Percentiles rank a stretch among this genome's conserved stretches.
Conservation (phyloP, 2,113 vertebrate genomes). For the Carassius auratus region DNA sequence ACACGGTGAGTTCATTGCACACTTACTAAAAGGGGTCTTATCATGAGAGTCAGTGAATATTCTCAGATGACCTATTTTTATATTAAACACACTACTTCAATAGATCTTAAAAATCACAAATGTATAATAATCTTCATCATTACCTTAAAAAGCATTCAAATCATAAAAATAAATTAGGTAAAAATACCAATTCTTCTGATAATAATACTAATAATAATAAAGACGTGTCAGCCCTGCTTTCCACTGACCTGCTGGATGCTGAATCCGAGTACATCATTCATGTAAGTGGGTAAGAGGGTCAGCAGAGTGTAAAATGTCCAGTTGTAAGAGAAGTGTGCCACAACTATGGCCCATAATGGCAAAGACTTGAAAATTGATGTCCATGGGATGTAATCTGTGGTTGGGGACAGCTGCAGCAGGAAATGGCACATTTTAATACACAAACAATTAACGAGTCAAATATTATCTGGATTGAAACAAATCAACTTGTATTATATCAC, state of each 20-base stretch:
- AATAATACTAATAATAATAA: background rate
- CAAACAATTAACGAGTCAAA: background rate
- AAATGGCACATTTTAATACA: background rate
- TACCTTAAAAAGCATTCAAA: background rate
- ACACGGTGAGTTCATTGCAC: background rate
- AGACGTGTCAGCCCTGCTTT: background rate
- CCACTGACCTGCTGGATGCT: constrained; percentile 89
- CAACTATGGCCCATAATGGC: constrained; percentile 91
- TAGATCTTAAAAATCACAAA: background rate
- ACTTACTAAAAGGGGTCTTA: background rate
- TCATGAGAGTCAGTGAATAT: background rate
- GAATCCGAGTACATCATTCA: constrained; percentile 92
- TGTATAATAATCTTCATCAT: background rate
- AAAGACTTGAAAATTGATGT: constrained; percentile 81
- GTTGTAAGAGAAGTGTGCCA: constrained; percentile 96
- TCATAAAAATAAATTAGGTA: background rate
- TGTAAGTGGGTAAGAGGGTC: constrained; percentile 94
- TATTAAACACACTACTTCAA: background rate
- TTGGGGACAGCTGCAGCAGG: constrained; percentile 77
- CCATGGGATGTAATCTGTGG: constrained; percentile 82
- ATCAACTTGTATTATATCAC: background rate
- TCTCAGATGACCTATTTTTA: background rate
- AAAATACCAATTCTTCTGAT: background rate
- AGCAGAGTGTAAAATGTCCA: constrained; percentile 98
- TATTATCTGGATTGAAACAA: background rate